Base-by-base conservation (phyloP, 2,888 invertebrate species). In the Diarsia mendica region DNA sequence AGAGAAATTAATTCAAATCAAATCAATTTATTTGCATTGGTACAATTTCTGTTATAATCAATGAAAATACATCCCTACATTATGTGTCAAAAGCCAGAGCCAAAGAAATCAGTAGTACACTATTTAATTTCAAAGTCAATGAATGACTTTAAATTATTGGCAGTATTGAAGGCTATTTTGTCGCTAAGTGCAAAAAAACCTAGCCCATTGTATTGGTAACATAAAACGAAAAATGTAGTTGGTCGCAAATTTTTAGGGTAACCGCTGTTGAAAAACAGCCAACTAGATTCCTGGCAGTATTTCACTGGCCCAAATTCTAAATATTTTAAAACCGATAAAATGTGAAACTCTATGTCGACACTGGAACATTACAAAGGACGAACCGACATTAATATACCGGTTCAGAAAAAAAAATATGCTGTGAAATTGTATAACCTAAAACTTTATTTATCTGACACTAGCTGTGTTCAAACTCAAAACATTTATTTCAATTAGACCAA, bases 321-420 rank as follows among this genome's bases (percentile, higher is more conserved):
- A 76, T 76, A 79, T 55, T 63, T 79, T 3, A 79, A 76, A 76
- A 63, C 71, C 18, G n/a, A 53, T 55, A 55, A 63, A 79, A 71
- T 53, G 20, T 20, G 61, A 48, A 53, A 55, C 79, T 55, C 23
- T 39, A 49, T 79, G 44, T 15, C 23, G 2, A 28, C 6, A n/a
- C 58, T 49, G n/a, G 13, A 33, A 64, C 33, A 58, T 11, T 44
- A 77, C 58, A 75, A 67, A 75, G 75, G 68, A 67, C 58, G 78
- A 46, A 60, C 60, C 15, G 2, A 68, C 23, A 51, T 15, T 5
- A 5, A 44, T n/a, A 58, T 51, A 67, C 15, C 10, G 20, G 44
- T 77, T 67, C 33, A 44, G 28, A 58, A 60, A 76, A n/a, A 67
- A 63, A 23, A 63, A n/a, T 3, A 10, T n/a, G 18, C 18, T 10